phyloP scores from a whole-genome alignment of 2,113 vertebrate species.

The Etheostoma cragini region DNA sequence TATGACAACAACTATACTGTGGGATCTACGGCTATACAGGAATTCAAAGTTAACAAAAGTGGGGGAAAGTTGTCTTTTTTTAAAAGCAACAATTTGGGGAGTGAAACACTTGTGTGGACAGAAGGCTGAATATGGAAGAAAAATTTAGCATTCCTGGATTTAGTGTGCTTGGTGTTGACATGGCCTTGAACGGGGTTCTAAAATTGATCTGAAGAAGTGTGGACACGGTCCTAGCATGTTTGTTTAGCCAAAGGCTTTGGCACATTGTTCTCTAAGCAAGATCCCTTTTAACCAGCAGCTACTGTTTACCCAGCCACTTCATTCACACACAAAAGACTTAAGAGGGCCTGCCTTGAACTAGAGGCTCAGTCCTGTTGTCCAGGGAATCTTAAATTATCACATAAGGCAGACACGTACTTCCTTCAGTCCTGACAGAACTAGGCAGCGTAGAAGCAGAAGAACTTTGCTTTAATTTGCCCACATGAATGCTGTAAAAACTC shows the following conservation, averaged over 20 bases:
- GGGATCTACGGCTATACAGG: background rate
- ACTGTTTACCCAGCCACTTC: slow-evolving; percentile 70
- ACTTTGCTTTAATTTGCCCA: background rate
- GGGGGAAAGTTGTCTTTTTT: background rate
- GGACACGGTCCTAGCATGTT: slow-evolving; percentile 44
- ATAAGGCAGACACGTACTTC: background rate
- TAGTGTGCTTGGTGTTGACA: background rate
- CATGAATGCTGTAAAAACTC: background rate
- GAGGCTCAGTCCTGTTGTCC: slow-evolving; percentile 26
- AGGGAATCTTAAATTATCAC: slow-evolving; percentile 17
- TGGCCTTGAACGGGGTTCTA: background rate
- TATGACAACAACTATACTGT: background rate
- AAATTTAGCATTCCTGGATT: background rate
- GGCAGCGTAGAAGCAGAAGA: background rate
- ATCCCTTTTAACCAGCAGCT: slow-evolving; percentile 52
- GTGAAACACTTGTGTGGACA: background rate
- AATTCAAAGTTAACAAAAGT: background rate
- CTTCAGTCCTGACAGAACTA: slow-evolving; percentile 1
- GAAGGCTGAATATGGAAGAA: background rate
- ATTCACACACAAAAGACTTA: slow-evolving; percentile 64
- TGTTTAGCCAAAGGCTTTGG: slow-evolving; percentile 68
- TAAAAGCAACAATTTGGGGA: background rate
- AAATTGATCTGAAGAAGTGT: slow-evolving; percentile 10
- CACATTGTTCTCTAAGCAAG: slow-evolving; percentile 58
- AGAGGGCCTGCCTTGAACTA: slow-evolving; percentile 37